Conservation (phyloP, 2,113 vertebrate species). For the Alexandromys fortis region DNA sequence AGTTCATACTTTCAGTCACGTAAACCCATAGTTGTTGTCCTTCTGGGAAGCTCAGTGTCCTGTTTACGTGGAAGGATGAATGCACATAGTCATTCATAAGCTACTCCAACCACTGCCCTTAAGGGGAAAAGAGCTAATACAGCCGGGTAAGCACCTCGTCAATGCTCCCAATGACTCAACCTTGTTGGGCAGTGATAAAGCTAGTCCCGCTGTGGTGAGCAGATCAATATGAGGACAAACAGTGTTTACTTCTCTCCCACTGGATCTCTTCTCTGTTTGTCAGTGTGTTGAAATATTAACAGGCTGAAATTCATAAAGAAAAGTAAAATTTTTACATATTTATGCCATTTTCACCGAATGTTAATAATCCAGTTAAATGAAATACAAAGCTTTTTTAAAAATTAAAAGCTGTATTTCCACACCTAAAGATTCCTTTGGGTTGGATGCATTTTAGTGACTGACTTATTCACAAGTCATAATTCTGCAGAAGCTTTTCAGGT, state of each 20-base stretch:
- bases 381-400: neutral
- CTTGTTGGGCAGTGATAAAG: neutral
- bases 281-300: neutral
- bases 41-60: neutral
- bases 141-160: neutral
- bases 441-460: neutral
- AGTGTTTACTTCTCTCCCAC: neutral
- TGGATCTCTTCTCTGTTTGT: neutral
- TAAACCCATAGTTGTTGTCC: neutral
- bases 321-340: neutral
- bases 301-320: constrained; percentile 26
- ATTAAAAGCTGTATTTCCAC: neutral
- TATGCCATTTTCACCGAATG: constrained; percentile 3
- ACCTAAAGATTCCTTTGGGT: constrained; percentile 3
- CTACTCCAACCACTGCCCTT: neutral
- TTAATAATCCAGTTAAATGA: neutral
- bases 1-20: neutral
- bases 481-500: constrained; percentile 28
- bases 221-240: neutral
- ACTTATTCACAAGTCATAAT: neutral
- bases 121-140: neutral
- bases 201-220: neutral
- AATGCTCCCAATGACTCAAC: neutral
- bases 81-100: neutral
- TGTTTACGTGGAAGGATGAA: neutral